phyloP scores from a whole-genome alignment of 1,140 invertebrate genomes.

The Argopecten irradians region DNA sequence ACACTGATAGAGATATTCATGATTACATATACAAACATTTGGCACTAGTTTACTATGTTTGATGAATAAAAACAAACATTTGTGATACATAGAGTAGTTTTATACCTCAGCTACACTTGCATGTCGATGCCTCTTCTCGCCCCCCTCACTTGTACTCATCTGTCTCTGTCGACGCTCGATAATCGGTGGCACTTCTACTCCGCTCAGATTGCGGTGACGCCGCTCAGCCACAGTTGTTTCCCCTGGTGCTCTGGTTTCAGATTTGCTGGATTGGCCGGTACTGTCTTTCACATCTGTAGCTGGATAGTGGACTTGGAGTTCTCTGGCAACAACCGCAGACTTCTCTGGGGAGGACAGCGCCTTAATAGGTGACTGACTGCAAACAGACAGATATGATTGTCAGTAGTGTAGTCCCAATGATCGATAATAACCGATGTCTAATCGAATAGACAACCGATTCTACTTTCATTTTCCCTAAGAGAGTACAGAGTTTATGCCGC shows the following conservation, averaged over 20 bases:
- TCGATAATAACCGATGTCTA: no score
- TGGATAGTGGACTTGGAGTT: background rate
- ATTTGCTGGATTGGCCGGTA: background rate
- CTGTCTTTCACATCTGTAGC: background rate
- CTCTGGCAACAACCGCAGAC: background rate
- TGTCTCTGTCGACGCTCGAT: background rate
- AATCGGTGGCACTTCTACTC: background rate
- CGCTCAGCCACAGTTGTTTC: slow-evolving; percentile 1
- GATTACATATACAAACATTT: no score
- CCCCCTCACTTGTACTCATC: background rate
- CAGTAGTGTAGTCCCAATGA: no score
- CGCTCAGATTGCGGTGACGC: background rate
- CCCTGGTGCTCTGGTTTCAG: background rate
- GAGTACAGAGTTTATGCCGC: no score
- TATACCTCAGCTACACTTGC: background rate
- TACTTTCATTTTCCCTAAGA: no score
- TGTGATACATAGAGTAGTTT: no score
- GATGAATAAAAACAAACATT: no score
- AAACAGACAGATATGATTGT: no score
- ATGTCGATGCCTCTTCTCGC: background rate
- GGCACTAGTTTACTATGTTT: no score
- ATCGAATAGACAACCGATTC: no score
- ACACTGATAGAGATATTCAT: no score
- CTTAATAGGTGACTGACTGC: background rate
- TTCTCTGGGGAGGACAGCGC: background rate